Conservation (phyloP, 2,113 vertebrate genomes). For the Leptobrachium ailaonicum region DNA sequence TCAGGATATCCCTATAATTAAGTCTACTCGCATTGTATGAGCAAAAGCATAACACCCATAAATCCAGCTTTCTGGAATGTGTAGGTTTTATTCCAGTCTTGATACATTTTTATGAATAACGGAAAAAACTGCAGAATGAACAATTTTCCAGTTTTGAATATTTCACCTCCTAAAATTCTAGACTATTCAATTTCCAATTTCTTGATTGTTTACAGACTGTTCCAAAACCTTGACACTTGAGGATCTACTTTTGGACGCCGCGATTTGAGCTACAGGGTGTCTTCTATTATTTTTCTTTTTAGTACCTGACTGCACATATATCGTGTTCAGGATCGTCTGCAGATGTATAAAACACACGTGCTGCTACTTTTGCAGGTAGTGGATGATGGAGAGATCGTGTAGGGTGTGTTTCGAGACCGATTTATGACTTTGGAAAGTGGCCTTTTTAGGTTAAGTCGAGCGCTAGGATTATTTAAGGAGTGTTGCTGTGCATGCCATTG, state of each 20-base stretch:
- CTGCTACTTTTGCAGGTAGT: neutral
- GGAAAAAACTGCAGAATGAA: neutral
- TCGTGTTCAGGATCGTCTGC: too few relatives aligned
- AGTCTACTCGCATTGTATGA: neutral
- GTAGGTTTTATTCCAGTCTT: neutral
- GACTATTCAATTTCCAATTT: neutral
- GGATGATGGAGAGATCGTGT: neutral
- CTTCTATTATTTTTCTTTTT: too few relatives aligned
- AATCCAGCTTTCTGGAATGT: constrained; percentile 1
- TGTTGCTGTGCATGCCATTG: neutral
- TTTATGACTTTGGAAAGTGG: constrained; percentile 15
- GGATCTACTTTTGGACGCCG: neutral
- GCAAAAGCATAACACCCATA: neutral
- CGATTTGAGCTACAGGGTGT: too few relatives aligned
- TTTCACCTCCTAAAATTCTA: constrained; percentile 4
- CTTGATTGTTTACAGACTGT: neutral
- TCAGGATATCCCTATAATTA: constrained; percentile 10
- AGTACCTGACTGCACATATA: too few relatives aligned
- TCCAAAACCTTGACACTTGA: constrained; percentile 1
- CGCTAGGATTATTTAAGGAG: constrained; percentile 11
- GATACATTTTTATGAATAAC: neutral
- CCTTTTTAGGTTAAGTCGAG: neutral
- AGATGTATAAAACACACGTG: too few relatives aligned
- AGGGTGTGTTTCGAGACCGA: neutral
- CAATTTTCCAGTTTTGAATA: neutral